Evolutionary conservation across 2,797 vertebrate genomes (phyloP).

Genomic region (Neosalanx taihuensis): DNA sequence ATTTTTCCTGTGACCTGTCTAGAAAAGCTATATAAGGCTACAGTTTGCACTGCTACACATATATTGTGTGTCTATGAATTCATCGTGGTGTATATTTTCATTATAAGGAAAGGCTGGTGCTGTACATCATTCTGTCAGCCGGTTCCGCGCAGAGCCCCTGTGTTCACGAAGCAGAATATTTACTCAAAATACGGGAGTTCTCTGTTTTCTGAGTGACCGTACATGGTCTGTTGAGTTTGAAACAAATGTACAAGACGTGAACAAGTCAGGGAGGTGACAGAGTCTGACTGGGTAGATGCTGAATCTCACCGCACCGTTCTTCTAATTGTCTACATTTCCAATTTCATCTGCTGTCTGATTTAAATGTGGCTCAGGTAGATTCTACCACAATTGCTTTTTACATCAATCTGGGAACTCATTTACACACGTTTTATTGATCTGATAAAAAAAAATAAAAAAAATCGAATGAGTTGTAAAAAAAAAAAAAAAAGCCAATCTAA

Average conservation of each 20-base stretch:
- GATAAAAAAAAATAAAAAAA: conserved; percentile 41
- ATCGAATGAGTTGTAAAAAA: conserved; percentile 54
- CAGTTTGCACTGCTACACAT: too few relatives aligned
- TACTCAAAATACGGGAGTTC: neutral
- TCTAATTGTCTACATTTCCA: conserved; percentile 64
- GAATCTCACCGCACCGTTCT: conserved; percentile 40
- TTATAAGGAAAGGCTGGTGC: neutral
- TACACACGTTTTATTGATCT: conserved; percentile 74
- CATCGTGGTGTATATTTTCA: too few relatives aligned
- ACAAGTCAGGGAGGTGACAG: conserved; percentile 13
- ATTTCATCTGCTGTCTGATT: conserved; percentile 65
- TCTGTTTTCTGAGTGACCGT: neutral
- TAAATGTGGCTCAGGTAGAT: conserved; percentile 57
- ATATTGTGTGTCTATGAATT: too few relatives aligned
- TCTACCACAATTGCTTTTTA: conserved; percentile 69
- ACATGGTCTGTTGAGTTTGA: neutral
- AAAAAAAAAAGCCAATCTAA: conserved; percentile 68
- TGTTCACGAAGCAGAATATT: neutral
- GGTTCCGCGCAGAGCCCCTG: neutral
- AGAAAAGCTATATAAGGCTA: too few relatives aligned
- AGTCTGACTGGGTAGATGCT: conserved; percentile 34
- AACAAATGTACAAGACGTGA: neutral
- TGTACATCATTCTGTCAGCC: too few relatives aligned
- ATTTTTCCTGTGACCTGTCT: too few relatives aligned
- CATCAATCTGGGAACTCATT: conserved; percentile 70